phyloP scores from a whole-genome alignment of 2,888 invertebrate genomes.

The Pimpla rufipes region DNA sequence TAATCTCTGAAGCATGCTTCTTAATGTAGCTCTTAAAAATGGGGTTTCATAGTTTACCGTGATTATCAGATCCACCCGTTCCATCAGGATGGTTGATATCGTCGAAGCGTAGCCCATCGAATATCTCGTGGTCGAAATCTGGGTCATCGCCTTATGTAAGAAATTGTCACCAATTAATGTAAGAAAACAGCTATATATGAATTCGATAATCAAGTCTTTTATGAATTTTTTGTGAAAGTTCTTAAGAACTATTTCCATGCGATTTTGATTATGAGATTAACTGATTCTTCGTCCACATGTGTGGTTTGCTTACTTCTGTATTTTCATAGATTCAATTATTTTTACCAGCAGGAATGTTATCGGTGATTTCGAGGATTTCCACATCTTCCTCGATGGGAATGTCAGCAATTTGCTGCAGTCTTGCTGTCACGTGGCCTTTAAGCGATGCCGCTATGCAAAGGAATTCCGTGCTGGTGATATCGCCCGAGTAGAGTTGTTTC shows the following conservation, averaged over 20 bases:
- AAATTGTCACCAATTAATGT: not conserved
- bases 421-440: not conserved
- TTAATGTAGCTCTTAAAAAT: not conserved
- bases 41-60: not conserved
- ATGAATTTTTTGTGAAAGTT: not conserved
- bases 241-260: too few relatives aligned
- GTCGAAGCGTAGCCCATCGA: not conserved
- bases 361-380: not conserved
- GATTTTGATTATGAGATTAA: too few relatives aligned
- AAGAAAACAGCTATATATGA: too few relatives aligned
- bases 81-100: not conserved
- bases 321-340: not conserved
- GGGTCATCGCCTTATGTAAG: not conserved
- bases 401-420: not conserved
- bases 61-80: not conserved
- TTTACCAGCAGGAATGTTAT: not conserved
- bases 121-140: not conserved
- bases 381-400: not conserved
- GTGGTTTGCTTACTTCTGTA: too few relatives aligned
- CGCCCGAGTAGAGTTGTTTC: not conserved
- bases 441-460: not conserved
- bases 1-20: not conserved
- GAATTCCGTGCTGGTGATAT: constrained; percentile 1
- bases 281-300: too few relatives aligned
- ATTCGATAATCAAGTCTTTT: too few relatives aligned